Conservation (phyloP, 2,113 vertebrate genomes). For the Plectropomus leopardus region DNA sequence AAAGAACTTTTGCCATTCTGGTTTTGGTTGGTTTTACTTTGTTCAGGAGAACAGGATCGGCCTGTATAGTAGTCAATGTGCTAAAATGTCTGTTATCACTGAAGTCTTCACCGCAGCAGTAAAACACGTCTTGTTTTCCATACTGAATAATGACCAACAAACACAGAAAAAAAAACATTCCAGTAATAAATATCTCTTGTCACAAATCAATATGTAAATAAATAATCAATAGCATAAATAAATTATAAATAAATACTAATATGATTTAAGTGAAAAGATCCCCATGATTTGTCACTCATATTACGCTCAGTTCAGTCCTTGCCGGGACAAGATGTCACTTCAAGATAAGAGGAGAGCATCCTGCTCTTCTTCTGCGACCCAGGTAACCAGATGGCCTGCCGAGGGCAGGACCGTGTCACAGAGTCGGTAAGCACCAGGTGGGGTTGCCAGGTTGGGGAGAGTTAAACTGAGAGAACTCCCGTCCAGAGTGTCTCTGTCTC, state of each 20-base stretch:
- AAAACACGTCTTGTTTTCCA: constrained; percentile 32
- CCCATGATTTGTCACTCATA: constrained; percentile 45
- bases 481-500: constrained; percentile 65
- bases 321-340: constrained; percentile 42
- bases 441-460: constrained; percentile 30
- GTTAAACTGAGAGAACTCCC: constrained; percentile 69
- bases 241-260: constrained; percentile 65
- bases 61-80: neutral
- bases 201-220: constrained; percentile 68
- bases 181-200: constrained; percentile 59
- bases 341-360: constrained; percentile 36
- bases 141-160: constrained; percentile 47
- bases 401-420: constrained; percentile 32
- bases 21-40: constrained; percentile 19
- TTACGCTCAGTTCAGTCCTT: constrained; percentile 45
- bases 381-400: constrained; percentile 46
- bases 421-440: constrained; percentile 58
- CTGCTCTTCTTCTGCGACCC: constrained; percentile 60
- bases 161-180: constrained; percentile 59
- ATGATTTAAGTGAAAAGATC: constrained; percentile 41
- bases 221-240: constrained; percentile 74
- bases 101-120: constrained; percentile 48
- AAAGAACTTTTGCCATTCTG: constrained; percentile 1
- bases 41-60: neutral
- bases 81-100: neutral